Evolutionary conservation across 2,797 vertebrate genomes (phyloP).

Genomic region (Hydrophis major): DNA sequence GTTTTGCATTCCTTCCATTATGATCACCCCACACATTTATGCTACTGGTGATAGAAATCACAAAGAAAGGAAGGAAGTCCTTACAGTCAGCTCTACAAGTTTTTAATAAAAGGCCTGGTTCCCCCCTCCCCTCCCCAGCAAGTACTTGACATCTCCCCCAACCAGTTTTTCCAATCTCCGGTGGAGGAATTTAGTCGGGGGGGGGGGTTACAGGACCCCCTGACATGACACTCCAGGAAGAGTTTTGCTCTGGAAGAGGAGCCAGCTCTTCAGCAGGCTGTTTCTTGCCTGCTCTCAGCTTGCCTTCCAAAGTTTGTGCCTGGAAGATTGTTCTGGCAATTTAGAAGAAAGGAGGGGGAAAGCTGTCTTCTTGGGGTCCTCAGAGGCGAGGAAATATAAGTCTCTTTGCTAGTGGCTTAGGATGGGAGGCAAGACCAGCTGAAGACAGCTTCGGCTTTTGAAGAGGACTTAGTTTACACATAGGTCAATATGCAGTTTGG

Average conservation of each 20-base stretch:
- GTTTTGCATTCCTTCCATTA: background rate
- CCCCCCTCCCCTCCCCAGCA: background rate
- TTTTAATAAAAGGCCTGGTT: background rate
- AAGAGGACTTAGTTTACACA: constrained; percentile 74
- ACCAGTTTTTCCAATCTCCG: background rate
- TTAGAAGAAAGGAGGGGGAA: background rate
- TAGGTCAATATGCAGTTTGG: constrained; percentile 70
- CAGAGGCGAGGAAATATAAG: constrained; percentile 58
- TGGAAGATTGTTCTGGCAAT: background rate
- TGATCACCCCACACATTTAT: background rate
- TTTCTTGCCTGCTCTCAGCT: background rate
- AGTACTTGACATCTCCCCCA: constrained; percentile 1
- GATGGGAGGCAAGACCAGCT: constrained; percentile 67
- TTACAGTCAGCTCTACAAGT: too few relatives aligned
- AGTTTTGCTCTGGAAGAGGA: background rate
- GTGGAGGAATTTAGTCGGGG: background rate
- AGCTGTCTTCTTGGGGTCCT: background rate
- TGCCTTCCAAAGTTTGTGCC: background rate
- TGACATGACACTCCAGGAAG: background rate
- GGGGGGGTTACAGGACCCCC: background rate
- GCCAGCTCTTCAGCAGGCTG: background rate
- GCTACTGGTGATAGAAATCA: background rate
- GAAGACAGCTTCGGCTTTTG: constrained; percentile 72
- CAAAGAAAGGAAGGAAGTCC: background rate
- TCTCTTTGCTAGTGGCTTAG: constrained; percentile 56